These are phyloP conservation scores for Unio delphinus DNA, from an alignment of 2,888 invertebrate species.

Conservation along the genomic window DNA sequence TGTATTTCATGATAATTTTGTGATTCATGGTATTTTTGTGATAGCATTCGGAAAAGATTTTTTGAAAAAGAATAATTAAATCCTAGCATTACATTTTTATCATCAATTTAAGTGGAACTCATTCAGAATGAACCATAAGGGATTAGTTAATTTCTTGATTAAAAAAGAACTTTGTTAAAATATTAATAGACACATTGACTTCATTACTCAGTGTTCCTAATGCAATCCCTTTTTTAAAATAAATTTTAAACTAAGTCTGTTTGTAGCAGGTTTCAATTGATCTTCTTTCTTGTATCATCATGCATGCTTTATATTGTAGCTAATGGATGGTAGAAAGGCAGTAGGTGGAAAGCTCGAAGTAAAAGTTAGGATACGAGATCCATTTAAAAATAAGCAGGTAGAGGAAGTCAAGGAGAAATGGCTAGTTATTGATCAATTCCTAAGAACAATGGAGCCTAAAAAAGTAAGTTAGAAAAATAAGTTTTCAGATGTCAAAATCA, in stretches of 20 bases:
- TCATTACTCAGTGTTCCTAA: too few species aligned
- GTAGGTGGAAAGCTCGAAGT: conserved; percentile 93
- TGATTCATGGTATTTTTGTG: too few species aligned
- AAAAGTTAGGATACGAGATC: conserved; percentile 88
- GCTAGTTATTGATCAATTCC: conserved; percentile 82
- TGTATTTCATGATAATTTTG: too few species aligned
- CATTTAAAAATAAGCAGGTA: conserved; percentile 88
- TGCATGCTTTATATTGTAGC: conserved; percentile 73
- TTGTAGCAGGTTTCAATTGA: background rate
- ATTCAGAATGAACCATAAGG: background rate
- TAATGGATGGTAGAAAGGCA: conserved; percentile 90
- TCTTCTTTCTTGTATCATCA: background rate
- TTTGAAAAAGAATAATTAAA: too few species aligned
- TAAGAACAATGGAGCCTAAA: conserved; percentile 39
- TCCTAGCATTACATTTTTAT: background rate
- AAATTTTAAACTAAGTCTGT: too few species aligned
- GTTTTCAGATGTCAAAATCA: too few species aligned
- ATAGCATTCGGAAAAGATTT: too few species aligned
- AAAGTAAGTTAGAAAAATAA: conserved; percentile 25
- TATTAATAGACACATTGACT: too few species aligned
- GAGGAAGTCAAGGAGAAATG: conserved; percentile 92
- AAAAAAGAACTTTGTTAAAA: too few species aligned
- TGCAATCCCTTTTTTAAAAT: too few species aligned
- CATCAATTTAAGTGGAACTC: background rate
- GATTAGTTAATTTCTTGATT: too few species aligned